A percentile compares a stretch with the other conserved stretches of the same genome.
phyloP scores from a whole-genome alignment of 2,797 vertebrate genomes.

The Mastacembelus armatus region DNA sequence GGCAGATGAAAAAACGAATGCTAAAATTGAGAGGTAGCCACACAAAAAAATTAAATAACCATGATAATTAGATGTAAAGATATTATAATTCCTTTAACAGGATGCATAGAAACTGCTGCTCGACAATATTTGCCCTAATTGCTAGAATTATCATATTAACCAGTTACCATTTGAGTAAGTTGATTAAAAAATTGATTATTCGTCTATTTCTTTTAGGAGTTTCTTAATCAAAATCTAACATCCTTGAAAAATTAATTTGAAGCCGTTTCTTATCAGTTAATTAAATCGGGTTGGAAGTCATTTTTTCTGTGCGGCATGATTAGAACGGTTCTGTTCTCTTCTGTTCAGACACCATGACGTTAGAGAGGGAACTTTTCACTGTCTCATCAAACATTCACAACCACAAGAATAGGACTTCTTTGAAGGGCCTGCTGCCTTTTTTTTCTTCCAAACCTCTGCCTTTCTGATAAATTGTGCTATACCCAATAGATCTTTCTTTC shows the following conservation, averaged over 20 bases:
- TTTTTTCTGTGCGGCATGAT: constrained; percentile 89
- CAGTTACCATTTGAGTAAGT: constrained; percentile 90
- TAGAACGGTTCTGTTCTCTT: constrained; percentile 89
- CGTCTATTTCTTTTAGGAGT: constrained; percentile 91
- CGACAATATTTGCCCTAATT: constrained; percentile 90
- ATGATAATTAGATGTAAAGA: constrained; percentile 89
- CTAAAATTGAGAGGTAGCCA: constrained; percentile 87
- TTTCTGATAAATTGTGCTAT: constrained; percentile 87
- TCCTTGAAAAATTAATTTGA: constrained; percentile 99
- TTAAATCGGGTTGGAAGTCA: constrained; percentile 99
- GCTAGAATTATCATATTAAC: constrained; percentile 91
- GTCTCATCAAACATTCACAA: constrained; percentile 90
- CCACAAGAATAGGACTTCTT: constrained; percentile 89
- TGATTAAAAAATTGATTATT: constrained; percentile 92
- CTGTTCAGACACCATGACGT: constrained; percentile 87
- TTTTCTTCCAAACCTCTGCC: constrained; percentile 77
- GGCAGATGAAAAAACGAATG: constrained; percentile 71
- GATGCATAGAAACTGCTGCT: constrained; percentile 87
- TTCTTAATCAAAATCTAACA: constrained; percentile 99
- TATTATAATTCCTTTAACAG: constrained; percentile 88
- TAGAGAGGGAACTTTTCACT: constrained; percentile 87
- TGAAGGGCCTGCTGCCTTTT: constrained; percentile 82
- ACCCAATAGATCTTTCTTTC: constrained; percentile 87
- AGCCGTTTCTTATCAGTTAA: constrained; percentile 99
- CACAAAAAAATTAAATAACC: constrained; percentile 86